A percentile compares a stretch with the other conserved stretches of the same genome.
These are phyloP conservation scores for Diadegma fenestrale DNA, from an alignment of 2,888 invertebrate genomes.

Conservation along the genomic window DNA sequence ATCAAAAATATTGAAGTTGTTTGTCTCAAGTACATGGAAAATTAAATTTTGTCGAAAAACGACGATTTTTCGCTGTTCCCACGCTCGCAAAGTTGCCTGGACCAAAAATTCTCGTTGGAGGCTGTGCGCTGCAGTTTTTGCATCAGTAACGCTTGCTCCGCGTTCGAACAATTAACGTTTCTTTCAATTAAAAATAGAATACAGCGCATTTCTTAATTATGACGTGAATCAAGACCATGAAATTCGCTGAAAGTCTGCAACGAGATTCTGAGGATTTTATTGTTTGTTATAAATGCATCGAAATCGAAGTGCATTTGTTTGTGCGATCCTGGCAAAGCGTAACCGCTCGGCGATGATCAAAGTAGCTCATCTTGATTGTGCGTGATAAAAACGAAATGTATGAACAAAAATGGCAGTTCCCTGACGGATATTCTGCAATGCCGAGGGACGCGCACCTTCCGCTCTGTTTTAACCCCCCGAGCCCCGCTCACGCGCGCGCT, in stretches of 20 bases:
- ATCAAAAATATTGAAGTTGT: too few species aligned
- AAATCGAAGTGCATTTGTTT: not conserved
- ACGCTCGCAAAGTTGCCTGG: too few species aligned
- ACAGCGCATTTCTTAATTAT: too few species aligned
- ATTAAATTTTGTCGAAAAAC: too few species aligned
- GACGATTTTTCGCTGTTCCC: too few species aligned
- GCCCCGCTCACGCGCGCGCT: not conserved
- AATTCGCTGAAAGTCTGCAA: not conserved
- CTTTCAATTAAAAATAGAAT: too few species aligned
- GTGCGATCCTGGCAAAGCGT: not conserved
- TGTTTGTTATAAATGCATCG: not conserved
- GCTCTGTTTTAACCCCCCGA: conserved; percentile 2
- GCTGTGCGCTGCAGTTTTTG: too few species aligned
- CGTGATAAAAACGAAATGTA: conserved; percentile 48
- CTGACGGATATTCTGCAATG: conserved; percentile 42
- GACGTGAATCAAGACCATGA: too few species aligned
- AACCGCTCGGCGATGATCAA: conserved; percentile 52
- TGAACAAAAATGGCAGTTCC: conserved; percentile 40
- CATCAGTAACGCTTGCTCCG: too few species aligned
- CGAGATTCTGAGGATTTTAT: not conserved
- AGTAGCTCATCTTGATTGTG: conserved; percentile 64
- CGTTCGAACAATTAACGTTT: too few species aligned
- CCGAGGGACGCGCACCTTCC: conserved; percentile 20
- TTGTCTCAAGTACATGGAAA: too few species aligned
- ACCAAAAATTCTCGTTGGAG: too few species aligned